These are phyloP conservation scores for Dendroctonus valens DNA, from an alignment of 1,140 invertebrate genomes.

Conservation along the genomic window DNA sequence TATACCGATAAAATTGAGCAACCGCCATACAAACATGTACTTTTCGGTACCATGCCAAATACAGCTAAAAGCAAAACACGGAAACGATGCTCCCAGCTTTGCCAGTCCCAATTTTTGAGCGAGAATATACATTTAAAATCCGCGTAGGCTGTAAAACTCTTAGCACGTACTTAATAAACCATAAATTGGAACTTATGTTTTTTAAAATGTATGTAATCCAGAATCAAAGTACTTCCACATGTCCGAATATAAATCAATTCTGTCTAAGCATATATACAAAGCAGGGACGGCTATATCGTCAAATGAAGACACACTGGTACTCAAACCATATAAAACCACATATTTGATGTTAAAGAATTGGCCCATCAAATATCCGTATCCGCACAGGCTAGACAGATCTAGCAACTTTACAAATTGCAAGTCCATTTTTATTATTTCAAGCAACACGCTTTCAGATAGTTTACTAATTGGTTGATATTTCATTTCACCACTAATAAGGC, in stretches of 20 bases:
- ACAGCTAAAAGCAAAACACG: constrained; percentile 83
- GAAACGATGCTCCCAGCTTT: constrained; percentile 71
- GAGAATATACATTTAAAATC: constrained; percentile 77
- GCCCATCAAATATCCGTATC: constrained; percentile 81
- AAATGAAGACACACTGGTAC: constrained; percentile 67
- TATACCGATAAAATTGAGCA: constrained; percentile 78
- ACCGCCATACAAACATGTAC: constrained; percentile 80
- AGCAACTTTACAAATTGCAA: constrained; percentile 52
- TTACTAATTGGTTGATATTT: too few species aligned
- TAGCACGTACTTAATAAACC: constrained; percentile 15
- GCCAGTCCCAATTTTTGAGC: constrained; percentile 51
- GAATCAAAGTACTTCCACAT: constrained; percentile 96
- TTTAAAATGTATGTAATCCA: constrained; percentile 85
- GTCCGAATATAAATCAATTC: constrained; percentile 89
- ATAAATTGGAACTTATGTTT: constrained; percentile 57
- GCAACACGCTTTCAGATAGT: too few species aligned
- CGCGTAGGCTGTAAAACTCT: background rate
- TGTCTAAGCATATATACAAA: constrained; percentile 82
- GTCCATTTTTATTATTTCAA: too few species aligned
- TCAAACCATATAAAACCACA: constrained; percentile 81
- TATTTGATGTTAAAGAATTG: constrained; percentile 92
- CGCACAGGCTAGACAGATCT: constrained; percentile 72
- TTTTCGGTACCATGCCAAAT: constrained; percentile 84
- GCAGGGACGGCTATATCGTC: constrained; percentile 76
- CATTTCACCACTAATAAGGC: too few species aligned